A percentile compares a stretch with the other conserved stretches of the same genome.
These are phyloP conservation scores for Patagioenas fasciata DNA, from an alignment of 2,113 vertebrate genomes.

Conservation along the genomic window DNA sequence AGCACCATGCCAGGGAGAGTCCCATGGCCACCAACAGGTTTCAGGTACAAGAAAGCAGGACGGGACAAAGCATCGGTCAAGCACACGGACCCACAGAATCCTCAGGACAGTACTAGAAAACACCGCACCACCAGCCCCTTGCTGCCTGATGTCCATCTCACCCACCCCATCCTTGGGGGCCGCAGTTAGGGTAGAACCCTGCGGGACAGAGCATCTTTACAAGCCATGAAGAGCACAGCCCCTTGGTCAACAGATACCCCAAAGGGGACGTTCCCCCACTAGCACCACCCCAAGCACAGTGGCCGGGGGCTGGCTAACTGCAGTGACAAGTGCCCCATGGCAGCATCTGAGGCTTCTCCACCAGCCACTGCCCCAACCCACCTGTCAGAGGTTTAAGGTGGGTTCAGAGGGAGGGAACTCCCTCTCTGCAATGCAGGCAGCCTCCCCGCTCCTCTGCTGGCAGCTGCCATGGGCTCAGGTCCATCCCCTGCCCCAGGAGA, in stretches of 20 bases:
- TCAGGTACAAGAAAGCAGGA: not conserved
- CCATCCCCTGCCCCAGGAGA: not conserved
- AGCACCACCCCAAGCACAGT: not conserved
- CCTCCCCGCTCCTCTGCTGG: fast-evolving
- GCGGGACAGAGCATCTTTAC: fast-evolving
- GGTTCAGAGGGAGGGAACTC: not conserved
- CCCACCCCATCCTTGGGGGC: no score
- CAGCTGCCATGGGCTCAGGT: fast-evolving
- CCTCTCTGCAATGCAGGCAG: not conserved
- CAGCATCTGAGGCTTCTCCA: not conserved
- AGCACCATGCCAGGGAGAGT: not conserved
- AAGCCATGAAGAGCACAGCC: not conserved
- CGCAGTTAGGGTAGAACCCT: fast-evolving
- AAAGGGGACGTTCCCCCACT: no score
- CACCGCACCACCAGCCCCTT: not conserved
- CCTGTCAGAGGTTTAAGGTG: not conserved
- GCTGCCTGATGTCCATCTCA: not conserved
- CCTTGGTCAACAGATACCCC: not conserved
- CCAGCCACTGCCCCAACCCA: not conserved
- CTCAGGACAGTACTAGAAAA: fast-evolving
- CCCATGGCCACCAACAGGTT: not conserved
- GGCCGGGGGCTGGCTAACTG: no score
- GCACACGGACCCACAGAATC: fast-evolving
- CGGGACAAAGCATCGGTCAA: not conserved
- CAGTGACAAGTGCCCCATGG: not conserved